A percentile compares a stretch with the other conserved stretches of the same genome.
Conservation (phyloP, 2,113 vertebrate genomes). For the Leucosticte australis region DNA sequence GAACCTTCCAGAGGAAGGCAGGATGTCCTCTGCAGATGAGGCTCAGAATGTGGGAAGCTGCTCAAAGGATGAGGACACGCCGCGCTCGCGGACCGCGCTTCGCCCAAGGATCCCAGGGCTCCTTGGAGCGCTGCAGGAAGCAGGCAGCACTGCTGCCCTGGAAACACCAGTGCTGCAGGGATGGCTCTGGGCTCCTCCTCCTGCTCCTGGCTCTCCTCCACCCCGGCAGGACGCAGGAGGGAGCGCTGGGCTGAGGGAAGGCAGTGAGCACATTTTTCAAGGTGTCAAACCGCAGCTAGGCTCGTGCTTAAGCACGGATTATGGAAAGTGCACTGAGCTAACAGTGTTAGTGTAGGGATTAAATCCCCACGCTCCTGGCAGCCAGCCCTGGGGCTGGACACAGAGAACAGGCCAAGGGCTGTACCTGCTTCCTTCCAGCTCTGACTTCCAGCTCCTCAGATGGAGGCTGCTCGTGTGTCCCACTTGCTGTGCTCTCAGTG, state of each 20-base stretch:
- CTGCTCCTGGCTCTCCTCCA: slow-evolving; percentile 24
- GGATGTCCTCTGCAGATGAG: neutral
- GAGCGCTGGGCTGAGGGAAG: neutral
- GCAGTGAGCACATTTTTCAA: neutral
- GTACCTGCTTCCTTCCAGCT: slow-evolving; percentile 6
- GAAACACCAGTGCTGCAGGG: neutral
- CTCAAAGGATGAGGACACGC: neutral
- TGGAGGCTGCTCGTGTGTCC: neutral
- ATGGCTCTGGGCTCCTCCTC: neutral
- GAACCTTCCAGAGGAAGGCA: neutral
- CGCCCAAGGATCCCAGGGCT: neutral
- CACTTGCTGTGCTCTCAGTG: neutral
- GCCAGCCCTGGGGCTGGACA: neutral
- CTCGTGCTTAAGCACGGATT: neutral
- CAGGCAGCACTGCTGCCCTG: neutral
- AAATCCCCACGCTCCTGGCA: neutral
- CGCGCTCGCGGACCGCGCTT: neutral
- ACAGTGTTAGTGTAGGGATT: neutral
- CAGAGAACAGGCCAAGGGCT: neutral
- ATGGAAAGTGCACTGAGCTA: neutral
- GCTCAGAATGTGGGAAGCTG: neutral
- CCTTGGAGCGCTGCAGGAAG: neutral
- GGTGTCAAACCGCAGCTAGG: slow-evolving; percentile 22
- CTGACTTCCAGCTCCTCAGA: neutral
- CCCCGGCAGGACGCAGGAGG: neutral